Evolutionary conservation across 1,140 invertebrate species (phyloP).

Genomic region (fruit fly (Drosophila melanogaster)): DNA sequence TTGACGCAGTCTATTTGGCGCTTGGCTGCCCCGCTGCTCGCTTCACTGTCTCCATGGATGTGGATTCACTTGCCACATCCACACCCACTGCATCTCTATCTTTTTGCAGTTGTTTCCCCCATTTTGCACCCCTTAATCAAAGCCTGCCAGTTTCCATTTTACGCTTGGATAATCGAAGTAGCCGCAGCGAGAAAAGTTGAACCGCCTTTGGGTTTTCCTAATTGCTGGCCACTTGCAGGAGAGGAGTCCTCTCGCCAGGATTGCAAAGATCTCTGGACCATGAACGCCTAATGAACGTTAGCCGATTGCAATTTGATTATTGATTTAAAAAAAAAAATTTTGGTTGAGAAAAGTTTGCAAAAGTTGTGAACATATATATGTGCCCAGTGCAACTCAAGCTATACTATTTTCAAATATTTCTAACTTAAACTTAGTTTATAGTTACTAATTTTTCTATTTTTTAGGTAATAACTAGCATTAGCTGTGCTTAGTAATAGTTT

Average conservation of each 20-base stretch:
- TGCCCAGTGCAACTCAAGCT: not conserved
- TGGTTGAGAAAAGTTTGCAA: not conserved
- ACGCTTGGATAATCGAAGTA: slow-evolving; percentile 59
- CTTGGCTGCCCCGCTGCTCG: slow-evolving; percentile 48
- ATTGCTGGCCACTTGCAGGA: slow-evolving; percentile 34
- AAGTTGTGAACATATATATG: not conserved
- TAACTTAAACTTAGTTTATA: too few species aligned
- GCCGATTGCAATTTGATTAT: not conserved
- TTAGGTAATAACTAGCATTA: too few species aligned
- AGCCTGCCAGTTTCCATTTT: slow-evolving; percentile 71
- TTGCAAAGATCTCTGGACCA: not conserved
- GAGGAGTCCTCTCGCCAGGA: not conserved
- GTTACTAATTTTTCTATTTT: too few species aligned
- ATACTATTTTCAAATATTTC: not conserved
- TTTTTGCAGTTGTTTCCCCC: slow-evolving; percentile 11
- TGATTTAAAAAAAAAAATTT: not conserved
- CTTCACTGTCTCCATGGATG: not conserved
- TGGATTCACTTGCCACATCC: too few species aligned
- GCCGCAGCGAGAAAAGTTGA: slow-evolving; percentile 46
- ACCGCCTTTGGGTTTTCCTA: slow-evolving; percentile 17
- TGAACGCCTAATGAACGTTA: slow-evolving; percentile 14
- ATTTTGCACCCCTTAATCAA: slow-evolving; percentile 23
- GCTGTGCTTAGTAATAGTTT: too few species aligned
- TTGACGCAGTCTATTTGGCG: slow-evolving; percentile 77
- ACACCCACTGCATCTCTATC: not conserved